Evolutionary conservation across 2,888 invertebrate genomes (phyloP), one percentile per base, ranked within the genome.

Genomic region (Rapana venosa): DNA sequence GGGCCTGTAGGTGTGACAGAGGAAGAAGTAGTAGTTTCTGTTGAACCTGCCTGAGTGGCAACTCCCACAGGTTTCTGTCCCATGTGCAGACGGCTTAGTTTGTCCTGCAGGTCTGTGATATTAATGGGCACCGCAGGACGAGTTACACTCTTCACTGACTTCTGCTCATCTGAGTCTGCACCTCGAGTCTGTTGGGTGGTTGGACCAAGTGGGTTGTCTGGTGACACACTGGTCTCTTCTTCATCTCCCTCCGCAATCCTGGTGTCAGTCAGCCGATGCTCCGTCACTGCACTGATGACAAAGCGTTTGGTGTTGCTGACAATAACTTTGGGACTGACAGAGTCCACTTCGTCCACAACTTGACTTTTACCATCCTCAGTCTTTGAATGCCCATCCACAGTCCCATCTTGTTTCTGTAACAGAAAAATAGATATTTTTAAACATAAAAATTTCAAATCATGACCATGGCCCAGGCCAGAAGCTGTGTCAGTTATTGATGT

Each of bases 91-190:
- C 90, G 90, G n/a, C 89, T 92, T 36, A 95, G 90, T 88, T 94
- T 94, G 85, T 94, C 94, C 86, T 93, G 93, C 36, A 95, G 90
- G 90, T 94, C 94, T 91, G 92, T 93, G 32, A 95, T 93, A 90
- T 95, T 94, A 35, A 95, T 93, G 30, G 94, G 94, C 30, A 94
- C 94, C 81, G 92, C 92, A 13, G 92, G 91, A 66, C 93, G 91
- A 77, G 91, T 91, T 61, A 91, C 91, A 56, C 91, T 92, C 89
- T 93, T 92, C 89, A 92, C 91, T 22, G 92, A 92, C 61, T 91
- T 90, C 70, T 93, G 91, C 74, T 91, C 88, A 85, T 92, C 92
- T 20, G 87, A 36, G 30, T 66, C 88, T 30, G 87, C 81, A 22
- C 88, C 79, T 20, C 90, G 88, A 61, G 87, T 79, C 20, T 56